phyloP scores from a whole-genome alignment of 2,797 vertebrate genomes.

The Falco peregrinus region DNA sequence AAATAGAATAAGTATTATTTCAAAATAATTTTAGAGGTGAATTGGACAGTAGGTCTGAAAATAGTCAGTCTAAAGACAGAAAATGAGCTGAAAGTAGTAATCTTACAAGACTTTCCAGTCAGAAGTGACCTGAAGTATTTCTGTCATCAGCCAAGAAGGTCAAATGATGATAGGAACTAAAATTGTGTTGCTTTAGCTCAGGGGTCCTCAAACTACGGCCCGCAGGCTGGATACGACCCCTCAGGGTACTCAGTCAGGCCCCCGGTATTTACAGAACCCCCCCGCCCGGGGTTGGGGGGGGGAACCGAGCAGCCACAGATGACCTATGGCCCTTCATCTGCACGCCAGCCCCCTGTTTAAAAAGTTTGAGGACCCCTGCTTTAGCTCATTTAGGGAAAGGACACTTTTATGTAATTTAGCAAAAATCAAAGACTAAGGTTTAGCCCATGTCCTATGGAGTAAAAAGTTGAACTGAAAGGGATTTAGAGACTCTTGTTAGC shows the following conservation, averaged over 20 bases:
- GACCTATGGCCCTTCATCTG: too few species aligned
- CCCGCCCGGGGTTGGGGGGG: too few species aligned
- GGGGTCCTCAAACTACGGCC: too few species aligned
- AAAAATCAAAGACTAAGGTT: neutral
- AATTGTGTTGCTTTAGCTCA: neutral
- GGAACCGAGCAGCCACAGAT: too few species aligned
- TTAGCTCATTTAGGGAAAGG: neutral
- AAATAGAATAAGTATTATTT: neutral
- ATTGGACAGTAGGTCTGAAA: neutral
- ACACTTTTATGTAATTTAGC: neutral
- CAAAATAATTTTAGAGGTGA: neutral
- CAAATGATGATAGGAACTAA: neutral
- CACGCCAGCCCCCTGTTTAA: too few species aligned
- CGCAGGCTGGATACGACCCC: too few species aligned
- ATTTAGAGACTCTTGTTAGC: neutral
- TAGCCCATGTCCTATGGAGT: neutral
- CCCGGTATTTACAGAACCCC: too few species aligned
- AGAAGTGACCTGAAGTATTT: neutral
- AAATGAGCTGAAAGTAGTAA: neutral
- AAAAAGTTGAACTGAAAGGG: neutral
- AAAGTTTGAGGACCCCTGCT: neutral
- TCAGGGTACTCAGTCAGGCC: too few species aligned
- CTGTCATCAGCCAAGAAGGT: neutral
- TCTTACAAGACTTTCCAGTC: neutral
- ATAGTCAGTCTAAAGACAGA: neutral